These are phyloP conservation scores for Dreissena rostriformis DNA, from an alignment of 1,140 invertebrate species.

Conservation along the genomic window DNA sequence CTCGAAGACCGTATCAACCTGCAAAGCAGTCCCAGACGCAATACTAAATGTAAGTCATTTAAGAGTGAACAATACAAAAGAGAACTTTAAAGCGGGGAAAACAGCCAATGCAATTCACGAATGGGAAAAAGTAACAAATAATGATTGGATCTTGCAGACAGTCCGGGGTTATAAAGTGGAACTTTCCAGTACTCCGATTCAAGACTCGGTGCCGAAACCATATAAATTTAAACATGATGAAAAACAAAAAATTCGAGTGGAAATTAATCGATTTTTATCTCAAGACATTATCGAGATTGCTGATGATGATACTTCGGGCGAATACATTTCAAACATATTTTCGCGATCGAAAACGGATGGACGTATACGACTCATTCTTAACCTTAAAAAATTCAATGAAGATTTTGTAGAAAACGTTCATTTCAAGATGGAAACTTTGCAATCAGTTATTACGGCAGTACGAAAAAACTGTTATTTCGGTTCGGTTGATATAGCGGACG, in stretches of 20 bases:
- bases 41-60: slow-evolving; percentile 4
- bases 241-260: neutral
- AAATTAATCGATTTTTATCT: slow-evolving; percentile 4
- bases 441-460: slow-evolving; percentile 5
- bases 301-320: neutral
- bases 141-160: slow-evolving; percentile 23
- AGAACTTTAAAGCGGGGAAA: slow-evolving; percentile 28
- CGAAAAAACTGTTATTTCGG: slow-evolving; percentile 37
- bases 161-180: slow-evolving; percentile 34
- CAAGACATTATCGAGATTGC: slow-evolving; percentile 8
- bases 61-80: neutral
- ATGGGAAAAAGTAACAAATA: slow-evolving; percentile 19
- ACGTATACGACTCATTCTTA: slow-evolving; percentile 18
- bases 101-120: slow-evolving; percentile 2
- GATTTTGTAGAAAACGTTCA: neutral
- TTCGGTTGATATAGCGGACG: slow-evolving; percentile 29
- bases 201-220: slow-evolving; percentile 11
- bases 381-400: slow-evolving; percentile 24
- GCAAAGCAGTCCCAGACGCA: too few relatives aligned
- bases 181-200: neutral
- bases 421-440: slow-evolving; percentile 26
- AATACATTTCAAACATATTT: slow-evolving; percentile 44
- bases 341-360: slow-evolving; percentile 37
- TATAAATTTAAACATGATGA: slow-evolving; percentile 29
- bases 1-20: too few relatives aligned